These are phyloP conservation scores for Caenorhabditis remanei DNA, from an alignment of 1,140 invertebrate genomes.

Conservation along the genomic window DNA sequence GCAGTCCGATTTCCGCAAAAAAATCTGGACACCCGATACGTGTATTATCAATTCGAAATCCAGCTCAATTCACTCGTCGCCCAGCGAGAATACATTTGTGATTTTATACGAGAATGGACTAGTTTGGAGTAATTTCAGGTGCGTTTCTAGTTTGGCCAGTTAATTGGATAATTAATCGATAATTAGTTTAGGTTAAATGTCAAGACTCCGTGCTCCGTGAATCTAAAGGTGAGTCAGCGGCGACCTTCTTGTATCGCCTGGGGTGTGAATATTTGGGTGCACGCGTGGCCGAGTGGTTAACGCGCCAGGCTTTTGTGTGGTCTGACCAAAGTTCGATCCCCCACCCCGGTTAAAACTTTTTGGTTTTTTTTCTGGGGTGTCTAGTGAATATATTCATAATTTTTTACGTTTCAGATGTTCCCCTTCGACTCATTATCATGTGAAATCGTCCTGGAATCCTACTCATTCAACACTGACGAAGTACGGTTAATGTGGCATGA, in stretches of 20 bases:
- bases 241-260: too few relatives aligned
- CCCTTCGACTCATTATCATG: constrained; percentile 77
- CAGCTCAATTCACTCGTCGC: constrained; percentile 73
- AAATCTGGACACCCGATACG: constrained; percentile 77
- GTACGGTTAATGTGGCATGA: constrained; percentile 77
- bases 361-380: not conserved
- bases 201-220: constrained; percentile 77
- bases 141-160: constrained; percentile 8
- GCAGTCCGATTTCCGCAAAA: constrained; percentile 74
- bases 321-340: too few relatives aligned
- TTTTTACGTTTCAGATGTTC: constrained; percentile 70
- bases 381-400: too few relatives aligned
- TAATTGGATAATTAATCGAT: not conserved
- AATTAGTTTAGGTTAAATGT: constrained; percentile 72
- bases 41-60: constrained; percentile 76
- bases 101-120: constrained; percentile 77
- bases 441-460: constrained; percentile 73
- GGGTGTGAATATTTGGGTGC: too few relatives aligned
- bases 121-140: constrained; percentile 77
- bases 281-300: too few relatives aligned
- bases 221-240: constrained; percentile 67
- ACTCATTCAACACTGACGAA: constrained; percentile 77
- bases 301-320: too few relatives aligned
- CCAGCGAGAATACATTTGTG: constrained; percentile 78
- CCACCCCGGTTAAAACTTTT: too few relatives aligned